These are phyloP conservation scores for Drosophila infuscata DNA, from an alignment of 2,888 invertebrate genomes.

Conservation along the genomic window DNA sequence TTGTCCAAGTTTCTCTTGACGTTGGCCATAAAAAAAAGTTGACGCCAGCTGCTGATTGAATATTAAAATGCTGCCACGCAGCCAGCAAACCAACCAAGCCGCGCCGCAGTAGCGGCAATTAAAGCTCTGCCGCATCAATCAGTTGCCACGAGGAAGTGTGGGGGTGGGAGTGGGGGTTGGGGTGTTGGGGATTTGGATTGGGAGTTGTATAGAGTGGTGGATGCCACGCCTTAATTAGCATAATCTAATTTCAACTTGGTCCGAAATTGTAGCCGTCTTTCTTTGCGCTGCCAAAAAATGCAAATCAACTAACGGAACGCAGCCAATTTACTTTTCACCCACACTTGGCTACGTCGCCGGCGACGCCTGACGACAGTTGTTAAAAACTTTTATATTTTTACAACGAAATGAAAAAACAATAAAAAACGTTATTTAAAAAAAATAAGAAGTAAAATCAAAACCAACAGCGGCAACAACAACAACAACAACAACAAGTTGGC, in stretches of 20 bases:
- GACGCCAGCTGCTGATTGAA: conserved; percentile 74
- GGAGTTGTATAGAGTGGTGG: not conserved
- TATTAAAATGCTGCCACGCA: conserved; percentile 67
- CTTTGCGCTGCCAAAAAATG: conserved; percentile 61
- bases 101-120: conserved; percentile 53
- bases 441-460: conserved; percentile 26
- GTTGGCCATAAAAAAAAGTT: conserved; percentile 57
- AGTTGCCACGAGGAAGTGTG: conserved; percentile 20
- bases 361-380: conserved; percentile 59
- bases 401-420: conserved; percentile 79
- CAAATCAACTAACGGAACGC: conserved; percentile 56
- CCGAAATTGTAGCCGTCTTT: conserved; percentile 34
- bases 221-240: conserved; percentile 79
- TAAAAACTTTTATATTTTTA: conserved; percentile 76
- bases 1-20: conserved; percentile 47
- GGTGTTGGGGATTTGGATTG: not conserved
- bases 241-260: conserved; percentile 82
- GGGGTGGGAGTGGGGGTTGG: not conserved
- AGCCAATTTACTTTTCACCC: conserved; percentile 40
- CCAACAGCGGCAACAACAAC: conserved; percentile 17
- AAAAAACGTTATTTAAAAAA: conserved; percentile 56
- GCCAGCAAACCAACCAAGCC: conserved; percentile 3
- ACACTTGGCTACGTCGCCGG: not conserved
- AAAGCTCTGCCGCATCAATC: conserved; percentile 71
- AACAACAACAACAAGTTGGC: conserved; percentile 30